Conservation (phyloP, 2,113 vertebrate species). For the Crotalus horridus region DNA sequence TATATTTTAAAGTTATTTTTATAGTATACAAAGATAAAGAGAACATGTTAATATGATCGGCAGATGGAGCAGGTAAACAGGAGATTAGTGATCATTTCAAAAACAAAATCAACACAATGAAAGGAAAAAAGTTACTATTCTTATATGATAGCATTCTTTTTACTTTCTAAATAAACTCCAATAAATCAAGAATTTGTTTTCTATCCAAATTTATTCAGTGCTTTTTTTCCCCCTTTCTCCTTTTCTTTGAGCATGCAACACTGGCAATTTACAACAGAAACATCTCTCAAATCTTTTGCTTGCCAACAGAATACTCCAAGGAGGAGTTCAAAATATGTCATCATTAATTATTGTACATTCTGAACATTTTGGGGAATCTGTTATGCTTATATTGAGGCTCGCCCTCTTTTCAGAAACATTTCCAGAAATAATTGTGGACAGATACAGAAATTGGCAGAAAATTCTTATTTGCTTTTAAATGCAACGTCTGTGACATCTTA, state of each 20-base stretch:
- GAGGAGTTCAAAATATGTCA: not conserved
- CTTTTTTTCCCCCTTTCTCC: not conserved
- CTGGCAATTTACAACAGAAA: not conserved
- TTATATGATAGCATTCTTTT: conserved; percentile 6
- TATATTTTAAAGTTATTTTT: not conserved
- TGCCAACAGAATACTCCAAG: not conserved
- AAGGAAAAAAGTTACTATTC: conserved; percentile 11
- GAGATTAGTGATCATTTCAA: not conserved
- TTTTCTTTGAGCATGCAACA: not conserved
- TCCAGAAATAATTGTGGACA: not conserved
- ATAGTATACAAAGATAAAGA: not conserved
- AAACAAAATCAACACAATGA: not conserved
- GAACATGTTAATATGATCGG: not conserved
- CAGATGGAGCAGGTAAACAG: not conserved
- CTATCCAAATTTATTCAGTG: not conserved
- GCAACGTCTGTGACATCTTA: not conserved
- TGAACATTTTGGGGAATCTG: not conserved
- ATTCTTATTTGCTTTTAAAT: not conserved
- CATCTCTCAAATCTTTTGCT: not conserved
- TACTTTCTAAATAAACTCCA: conserved; percentile 1
- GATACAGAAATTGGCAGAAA: not conserved
- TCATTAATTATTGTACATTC: not conserved
- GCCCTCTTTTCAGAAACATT: not conserved
- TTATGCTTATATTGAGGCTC: not conserved
- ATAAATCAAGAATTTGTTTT: not conserved